These are phyloP conservation scores for Cenopis cana DNA, from an alignment of 2,888 invertebrate genomes.

Conservation along the genomic window DNA sequence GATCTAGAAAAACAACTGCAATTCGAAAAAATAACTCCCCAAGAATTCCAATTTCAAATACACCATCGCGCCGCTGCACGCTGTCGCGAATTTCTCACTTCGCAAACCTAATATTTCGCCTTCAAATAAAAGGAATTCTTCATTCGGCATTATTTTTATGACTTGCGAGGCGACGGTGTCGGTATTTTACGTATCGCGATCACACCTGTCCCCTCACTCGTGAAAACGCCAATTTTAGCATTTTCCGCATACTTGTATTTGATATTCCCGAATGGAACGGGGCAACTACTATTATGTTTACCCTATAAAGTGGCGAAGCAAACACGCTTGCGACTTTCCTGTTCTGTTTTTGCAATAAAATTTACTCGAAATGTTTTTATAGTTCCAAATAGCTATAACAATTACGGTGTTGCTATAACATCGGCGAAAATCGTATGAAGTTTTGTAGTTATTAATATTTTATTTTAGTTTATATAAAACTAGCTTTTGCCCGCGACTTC, in stretches of 20 bases:
- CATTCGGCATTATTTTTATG: conserved; percentile 42
- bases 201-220: conserved; percentile 42
- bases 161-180: conserved; percentile 19
- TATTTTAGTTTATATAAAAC: no score
- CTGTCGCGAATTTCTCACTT: conserved; percentile 39
- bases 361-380: conserved; percentile 14
- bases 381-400: not conserved
- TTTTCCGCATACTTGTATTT: conserved; percentile 44
- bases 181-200: conserved; percentile 34
- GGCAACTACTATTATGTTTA: conserved; percentile 39
- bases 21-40: conserved; percentile 10
- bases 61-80: conserved; percentile 17
- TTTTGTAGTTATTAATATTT: not conserved
- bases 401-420: not conserved
- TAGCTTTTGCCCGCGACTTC: no score
- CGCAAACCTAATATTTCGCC: conserved; percentile 31
- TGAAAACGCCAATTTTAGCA: conserved; percentile 44
- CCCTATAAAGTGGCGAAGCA: conserved; percentile 34
- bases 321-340: conserved; percentile 17
- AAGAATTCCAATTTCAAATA: conserved; percentile 43
- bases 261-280: conserved; percentile 31
- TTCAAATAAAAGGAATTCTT: conserved; percentile 42
- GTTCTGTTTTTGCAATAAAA: conserved; percentile 17
- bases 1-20: not conserved
- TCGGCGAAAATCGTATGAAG: not conserved